Evolutionary conservation across 2,888 invertebrate genomes (phyloP).

Genomic region (Sinohyriopsis cumingii): DNA sequence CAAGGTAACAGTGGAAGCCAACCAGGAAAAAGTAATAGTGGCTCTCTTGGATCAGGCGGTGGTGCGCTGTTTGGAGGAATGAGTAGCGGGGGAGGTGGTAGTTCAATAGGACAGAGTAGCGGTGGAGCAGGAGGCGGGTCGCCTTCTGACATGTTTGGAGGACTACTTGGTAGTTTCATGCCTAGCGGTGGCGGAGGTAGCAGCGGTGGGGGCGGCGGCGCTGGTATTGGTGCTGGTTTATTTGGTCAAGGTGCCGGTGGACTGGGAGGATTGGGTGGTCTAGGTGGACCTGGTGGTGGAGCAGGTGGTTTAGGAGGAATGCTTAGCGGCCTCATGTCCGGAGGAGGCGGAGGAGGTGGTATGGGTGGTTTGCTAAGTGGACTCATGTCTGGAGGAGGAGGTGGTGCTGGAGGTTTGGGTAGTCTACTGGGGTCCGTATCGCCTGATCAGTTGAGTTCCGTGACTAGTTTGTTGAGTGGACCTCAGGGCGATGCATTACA

Average conservation of each 20-base stretch:
- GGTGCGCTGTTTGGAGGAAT: constrained; percentile 6
- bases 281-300: constrained; percentile 3
- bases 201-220: not conserved
- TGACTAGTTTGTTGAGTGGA: too few species aligned
- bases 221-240: not conserved
- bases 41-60: too few species aligned
- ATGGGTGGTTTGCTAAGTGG: constrained; percentile 10
- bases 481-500: too few species aligned
- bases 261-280: constrained; percentile 8
- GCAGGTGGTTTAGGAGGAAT: constrained; percentile 17
- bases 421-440: not conserved
- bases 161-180: constrained; percentile 4
- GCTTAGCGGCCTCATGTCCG: constrained; percentile 5
- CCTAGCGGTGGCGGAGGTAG: not conserved
- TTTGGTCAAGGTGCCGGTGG: constrained; percentile 8
- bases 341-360: constrained; percentile 1
- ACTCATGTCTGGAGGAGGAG: constrained; percentile 12
- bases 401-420: constrained; percentile 12
- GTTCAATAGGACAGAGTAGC: constrained; percentile 1
- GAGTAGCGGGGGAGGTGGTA: constrained; percentile 7
- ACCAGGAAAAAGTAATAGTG: too few species aligned
- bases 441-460: too few species aligned
- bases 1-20: too few species aligned
- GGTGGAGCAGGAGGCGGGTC: not conserved
- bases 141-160: not conserved